Conservation (phyloP, 1,140 invertebrate genomes). For the Drosophila biarmipes region DNA sequence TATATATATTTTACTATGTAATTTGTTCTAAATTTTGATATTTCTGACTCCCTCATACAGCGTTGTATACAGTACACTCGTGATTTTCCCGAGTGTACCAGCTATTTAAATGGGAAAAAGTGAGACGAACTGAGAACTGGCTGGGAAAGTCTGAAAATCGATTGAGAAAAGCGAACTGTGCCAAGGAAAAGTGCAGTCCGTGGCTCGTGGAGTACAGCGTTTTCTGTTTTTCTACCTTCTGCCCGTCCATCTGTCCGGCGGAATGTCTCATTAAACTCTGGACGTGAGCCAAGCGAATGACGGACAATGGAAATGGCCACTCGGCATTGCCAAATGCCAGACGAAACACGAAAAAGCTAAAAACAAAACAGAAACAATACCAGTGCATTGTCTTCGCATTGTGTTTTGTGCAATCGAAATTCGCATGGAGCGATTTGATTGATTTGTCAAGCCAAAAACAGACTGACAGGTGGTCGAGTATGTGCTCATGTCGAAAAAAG, state of each 20-base stretch:
- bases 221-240: conserved; percentile 18
- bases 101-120: conserved; percentile 41
- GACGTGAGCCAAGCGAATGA: conserved; percentile 53
- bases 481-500: conserved; percentile 1
- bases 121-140: conserved; percentile 37
- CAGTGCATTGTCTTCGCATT: conserved; percentile 38
- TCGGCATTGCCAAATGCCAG: conserved; percentile 39
- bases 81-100: not conserved
- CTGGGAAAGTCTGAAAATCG: conserved; percentile 44
- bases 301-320: conserved; percentile 45
- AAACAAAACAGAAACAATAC: conserved; percentile 16
- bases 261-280: conserved; percentile 30
- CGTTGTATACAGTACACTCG: not conserved
- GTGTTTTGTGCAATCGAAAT: conserved; percentile 50
- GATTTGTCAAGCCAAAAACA: conserved; percentile 44
- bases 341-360: not conserved
- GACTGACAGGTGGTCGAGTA: not conserved
- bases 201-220: not conserved
- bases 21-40: too few relatives aligned
- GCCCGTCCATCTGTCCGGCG: conserved; percentile 9
- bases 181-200: conserved; percentile 65
- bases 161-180: conserved; percentile 61
- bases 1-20: too few relatives aligned
- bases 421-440: conserved; percentile 49
- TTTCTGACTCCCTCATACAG: too few relatives aligned